These are phyloP conservation scores for Clarias gariepinus DNA, from an alignment of 2,113 vertebrate species.

Conservation along the genomic window DNA sequence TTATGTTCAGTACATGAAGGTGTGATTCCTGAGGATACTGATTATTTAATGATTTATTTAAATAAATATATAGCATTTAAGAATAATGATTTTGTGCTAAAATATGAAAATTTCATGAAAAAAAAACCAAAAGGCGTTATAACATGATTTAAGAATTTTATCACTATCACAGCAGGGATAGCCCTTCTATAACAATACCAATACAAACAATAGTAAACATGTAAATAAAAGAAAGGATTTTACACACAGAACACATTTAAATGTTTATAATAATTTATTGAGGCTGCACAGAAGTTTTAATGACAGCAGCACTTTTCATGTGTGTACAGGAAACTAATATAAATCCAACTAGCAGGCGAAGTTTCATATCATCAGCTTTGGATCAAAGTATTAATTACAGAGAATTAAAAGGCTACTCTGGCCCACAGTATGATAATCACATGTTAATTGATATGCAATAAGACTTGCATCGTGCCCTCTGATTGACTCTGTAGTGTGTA, in stretches of 20 bases:
- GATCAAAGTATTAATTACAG: not conserved
- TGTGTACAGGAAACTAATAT: not conserved
- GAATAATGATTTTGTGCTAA: not conserved
- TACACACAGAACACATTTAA: not conserved
- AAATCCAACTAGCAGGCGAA: not conserved
- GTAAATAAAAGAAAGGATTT: not conserved
- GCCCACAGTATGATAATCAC: not conserved
- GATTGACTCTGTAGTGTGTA: slow-evolving; percentile 4
- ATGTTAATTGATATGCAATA: not conserved
- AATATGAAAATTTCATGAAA: not conserved
- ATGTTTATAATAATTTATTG: not conserved
- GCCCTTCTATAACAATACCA: not conserved
- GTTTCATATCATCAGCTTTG: not conserved
- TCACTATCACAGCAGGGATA: not conserved
- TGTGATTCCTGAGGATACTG: not conserved
- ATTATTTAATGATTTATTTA: not conserved
- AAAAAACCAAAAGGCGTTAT: not conserved
- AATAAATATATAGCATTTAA: not conserved
- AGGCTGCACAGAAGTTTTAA: not conserved
- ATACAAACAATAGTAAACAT: not conserved
- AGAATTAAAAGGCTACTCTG: not conserved
- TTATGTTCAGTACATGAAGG: no score
- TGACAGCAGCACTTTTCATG: not conserved
- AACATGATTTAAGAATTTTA: not conserved
- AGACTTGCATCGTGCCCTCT: not conserved